Percentiles rank a stretch among this genome's conserved stretches.
Evolutionary conservation across 2,113 vertebrate genomes (phyloP).

Genomic region (Atractosteus spatula): DNA sequence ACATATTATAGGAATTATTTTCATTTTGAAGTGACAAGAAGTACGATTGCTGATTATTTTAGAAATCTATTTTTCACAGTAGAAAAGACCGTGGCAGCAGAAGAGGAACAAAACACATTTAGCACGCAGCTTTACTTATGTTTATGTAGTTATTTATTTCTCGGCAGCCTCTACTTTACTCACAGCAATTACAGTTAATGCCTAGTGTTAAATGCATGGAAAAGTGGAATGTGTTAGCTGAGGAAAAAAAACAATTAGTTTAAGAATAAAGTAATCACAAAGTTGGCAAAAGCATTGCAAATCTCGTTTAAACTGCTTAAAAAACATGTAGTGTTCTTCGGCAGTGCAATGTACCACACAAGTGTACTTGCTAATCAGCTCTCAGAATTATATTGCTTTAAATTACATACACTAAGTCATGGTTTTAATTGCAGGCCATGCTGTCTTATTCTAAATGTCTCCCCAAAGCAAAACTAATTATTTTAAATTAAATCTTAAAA

Average conservation of each 20-base stretch:
- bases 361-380: constrained; percentile 2
- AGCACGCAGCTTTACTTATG: background rate
- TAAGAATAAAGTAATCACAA: background rate
- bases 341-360: constrained; percentile 2
- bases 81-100: too few species aligned
- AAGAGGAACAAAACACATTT: too few species aligned
- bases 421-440: background rate
- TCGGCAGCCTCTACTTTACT: background rate
- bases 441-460: background rate
- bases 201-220: background rate
- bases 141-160: background rate
- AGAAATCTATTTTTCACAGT: too few species aligned
- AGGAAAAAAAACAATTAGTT: background rate
- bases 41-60: too few species aligned
- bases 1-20: too few species aligned
- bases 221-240: background rate
- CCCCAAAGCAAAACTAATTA: constrained; percentile 11
- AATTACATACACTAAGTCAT: constrained; percentile 2
- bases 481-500: constrained; percentile 4
- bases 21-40: too few species aligned
- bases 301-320: constrained; percentile 1
- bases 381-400: constrained; percentile 5
- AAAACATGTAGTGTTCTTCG: background rate
- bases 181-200: background rate
- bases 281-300: constrained; percentile 5